Evolutionary conservation across 1,140 invertebrate species (phyloP), one percentile per base, ranked within the genome.

Genomic region (Bradysia coprophila): DNA sequence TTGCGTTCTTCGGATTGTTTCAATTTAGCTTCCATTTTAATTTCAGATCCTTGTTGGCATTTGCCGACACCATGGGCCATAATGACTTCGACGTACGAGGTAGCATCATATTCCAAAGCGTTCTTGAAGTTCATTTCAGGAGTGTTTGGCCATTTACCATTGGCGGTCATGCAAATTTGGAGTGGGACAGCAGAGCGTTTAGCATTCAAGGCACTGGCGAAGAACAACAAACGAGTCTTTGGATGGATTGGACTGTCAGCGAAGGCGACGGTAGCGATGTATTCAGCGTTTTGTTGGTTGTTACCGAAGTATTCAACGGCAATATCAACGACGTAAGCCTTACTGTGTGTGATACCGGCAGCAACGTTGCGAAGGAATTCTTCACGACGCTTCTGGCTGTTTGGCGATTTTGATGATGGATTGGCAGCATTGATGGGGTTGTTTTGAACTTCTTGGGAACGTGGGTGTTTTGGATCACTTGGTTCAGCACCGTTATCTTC

Each of bases 181-280:
- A 10, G 18, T 18, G 6, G 4, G 18, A 10, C 4, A 18, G 36
- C n/a, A 4, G 4, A n/a, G 6, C 16, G 21, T 40, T 47, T 49
- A 13, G 60, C 44, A 4, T 55, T 41, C 13, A 57, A 50, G 16
- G 54, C 40, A 38, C 59, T 46, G 21, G 48, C 46, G 45, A 56
- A 72, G 42, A 63, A 40, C 2, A 55, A 59, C 32, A 58, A 49
- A 41, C 67, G 65, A 2, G 58, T 55, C 43, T 69, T 72, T 0
- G 58, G 48, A 43, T 75, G 68, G 4, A 69, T 63, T 5, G 59
- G 53, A 47, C 71, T 77, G 1, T 48, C 46, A 13, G 63, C 67
- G 15, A 57, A 43, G 37, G 69, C 72, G 4, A 60, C 45, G 1
- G 72, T 73, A 0, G 67, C 28, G 5, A 59, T 50, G 43, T 67